A percentile compares a stretch with the other conserved stretches of the same genome.
Evolutionary conservation across 2,797 vertebrate genomes (phyloP).

Genomic region (Peromyscus eremicus): DNA sequence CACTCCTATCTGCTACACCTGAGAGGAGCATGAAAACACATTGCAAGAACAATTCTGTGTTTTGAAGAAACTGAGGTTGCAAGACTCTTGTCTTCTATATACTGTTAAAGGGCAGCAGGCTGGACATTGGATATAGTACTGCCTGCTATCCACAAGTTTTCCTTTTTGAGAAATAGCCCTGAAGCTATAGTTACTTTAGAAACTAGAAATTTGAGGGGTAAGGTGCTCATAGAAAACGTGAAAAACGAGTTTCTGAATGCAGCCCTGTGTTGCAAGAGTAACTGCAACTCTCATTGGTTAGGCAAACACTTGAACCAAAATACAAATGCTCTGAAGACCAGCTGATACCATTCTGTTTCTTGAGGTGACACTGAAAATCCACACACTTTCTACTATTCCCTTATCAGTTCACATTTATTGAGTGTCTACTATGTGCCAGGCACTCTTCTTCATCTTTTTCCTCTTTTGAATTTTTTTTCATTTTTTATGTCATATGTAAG

Average conservation of each 20-base stretch:
- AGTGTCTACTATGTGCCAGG: background rate
- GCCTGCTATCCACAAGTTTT: background rate
- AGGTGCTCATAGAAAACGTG: conserved; percentile 31
- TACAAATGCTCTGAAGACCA: background rate
- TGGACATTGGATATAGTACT: background rate
- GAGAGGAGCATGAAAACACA: background rate
- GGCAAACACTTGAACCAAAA: background rate
- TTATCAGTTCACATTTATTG: conserved; percentile 34
- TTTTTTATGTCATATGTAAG: background rate
- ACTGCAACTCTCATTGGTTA: background rate
- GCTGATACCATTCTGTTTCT: conserved; percentile 33
- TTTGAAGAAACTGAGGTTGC: background rate
- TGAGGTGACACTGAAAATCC: conserved; percentile 28
- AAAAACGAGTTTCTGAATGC: conserved; percentile 21
- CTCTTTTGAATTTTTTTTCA: background rate
- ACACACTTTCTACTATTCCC: background rate
- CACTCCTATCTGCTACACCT: background rate
- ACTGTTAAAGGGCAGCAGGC: background rate
- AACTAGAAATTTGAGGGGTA: conserved; percentile 24
- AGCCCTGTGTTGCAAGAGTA: conserved; percentile 29
- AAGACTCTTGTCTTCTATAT: background rate
- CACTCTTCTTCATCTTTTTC: background rate
- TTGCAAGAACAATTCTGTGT: background rate
- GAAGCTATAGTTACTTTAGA: conserved; percentile 30
- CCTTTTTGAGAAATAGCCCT: conserved; percentile 19